Conservation (phyloP, 2,113 vertebrate species). For the Sinosuthora webbiana region DNA sequence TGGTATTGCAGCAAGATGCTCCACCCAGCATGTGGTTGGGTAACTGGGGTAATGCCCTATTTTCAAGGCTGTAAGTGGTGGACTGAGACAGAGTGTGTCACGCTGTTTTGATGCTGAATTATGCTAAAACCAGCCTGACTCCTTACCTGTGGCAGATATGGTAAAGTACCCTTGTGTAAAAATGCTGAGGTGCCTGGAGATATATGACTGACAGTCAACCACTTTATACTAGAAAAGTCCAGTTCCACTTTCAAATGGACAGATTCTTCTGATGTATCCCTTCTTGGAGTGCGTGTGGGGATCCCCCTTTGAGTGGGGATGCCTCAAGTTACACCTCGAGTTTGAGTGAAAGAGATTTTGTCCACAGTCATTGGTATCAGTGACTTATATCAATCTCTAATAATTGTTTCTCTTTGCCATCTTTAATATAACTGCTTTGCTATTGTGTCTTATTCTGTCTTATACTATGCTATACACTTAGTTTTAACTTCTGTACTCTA, state of each 20-base stretch:
- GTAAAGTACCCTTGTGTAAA: background rate
- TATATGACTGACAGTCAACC: background rate
- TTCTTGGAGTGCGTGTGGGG: background rate
- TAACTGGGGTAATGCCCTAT: background rate
- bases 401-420: background rate
- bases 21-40: accelerated
- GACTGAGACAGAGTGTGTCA: background rate
- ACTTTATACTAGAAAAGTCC: background rate
- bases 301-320: background rate
- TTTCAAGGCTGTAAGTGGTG: background rate
- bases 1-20: background rate
- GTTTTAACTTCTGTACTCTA: background rate
- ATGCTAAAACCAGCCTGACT: background rate
- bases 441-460: background rate
- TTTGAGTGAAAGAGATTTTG: background rate
- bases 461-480: background rate
- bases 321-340: background rate
- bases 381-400: background rate
- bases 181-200: background rate
- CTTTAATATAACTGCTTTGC: background rate
- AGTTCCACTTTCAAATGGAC: background rate
- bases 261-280: background rate
- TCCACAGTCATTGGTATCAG: background rate
- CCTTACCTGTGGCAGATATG: background rate
- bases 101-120: background rate